These are phyloP conservation scores for Paguma larvata DNA, from an alignment of 2,797 vertebrate species.

Conservation along the genomic window DNA sequence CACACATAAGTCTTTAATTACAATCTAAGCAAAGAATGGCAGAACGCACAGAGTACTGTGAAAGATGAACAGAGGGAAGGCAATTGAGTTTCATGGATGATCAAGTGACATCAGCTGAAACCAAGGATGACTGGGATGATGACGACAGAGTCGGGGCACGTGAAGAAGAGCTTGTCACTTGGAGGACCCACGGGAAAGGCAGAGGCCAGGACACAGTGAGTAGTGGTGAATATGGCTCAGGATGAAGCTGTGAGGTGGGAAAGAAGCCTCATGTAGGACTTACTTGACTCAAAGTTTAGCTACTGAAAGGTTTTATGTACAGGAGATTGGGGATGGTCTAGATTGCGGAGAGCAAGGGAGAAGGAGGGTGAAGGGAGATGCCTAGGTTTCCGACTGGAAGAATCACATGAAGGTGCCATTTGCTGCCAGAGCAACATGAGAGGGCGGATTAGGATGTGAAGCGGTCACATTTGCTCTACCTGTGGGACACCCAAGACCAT, in stretches of 20 bases:
- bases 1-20: no score
- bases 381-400: neutral
- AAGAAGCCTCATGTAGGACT: neutral
- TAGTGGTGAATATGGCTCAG: neutral
- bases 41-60: accelerated
- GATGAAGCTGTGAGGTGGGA: neutral
- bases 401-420: neutral
- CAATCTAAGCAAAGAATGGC: neutral
- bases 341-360: neutral
- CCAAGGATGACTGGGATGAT: neutral
- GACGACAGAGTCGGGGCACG: no score
- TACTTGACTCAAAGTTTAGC: neutral
- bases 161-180: neutral
- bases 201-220: neutral
- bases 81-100: neutral
- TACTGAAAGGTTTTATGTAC: neutral
- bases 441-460: neutral
- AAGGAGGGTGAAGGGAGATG: no score
- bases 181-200: neutral
- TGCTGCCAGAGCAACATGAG: neutral
- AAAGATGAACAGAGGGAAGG: neutral
- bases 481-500: neutral
- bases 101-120: neutral
- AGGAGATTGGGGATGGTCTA: no score
- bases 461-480: neutral